Evolutionary conservation across 23 tunicate species (phyloP).

Genomic region (Trididemnum miniatum): DNA sequence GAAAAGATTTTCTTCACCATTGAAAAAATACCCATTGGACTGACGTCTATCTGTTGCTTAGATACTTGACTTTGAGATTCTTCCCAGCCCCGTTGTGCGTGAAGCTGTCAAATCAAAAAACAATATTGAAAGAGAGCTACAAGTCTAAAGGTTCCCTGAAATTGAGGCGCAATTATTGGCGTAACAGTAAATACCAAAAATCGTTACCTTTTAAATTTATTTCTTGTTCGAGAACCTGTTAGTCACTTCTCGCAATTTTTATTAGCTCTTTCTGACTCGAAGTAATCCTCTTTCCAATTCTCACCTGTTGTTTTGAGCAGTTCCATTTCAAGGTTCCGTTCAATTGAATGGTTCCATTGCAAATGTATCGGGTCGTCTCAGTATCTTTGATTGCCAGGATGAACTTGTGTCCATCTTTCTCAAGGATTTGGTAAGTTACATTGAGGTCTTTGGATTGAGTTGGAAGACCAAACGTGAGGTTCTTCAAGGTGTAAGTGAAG

Average conservation of each 20-base stretch:
- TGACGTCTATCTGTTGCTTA: background rate
- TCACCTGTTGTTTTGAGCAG: background rate
- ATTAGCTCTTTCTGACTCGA: too few relatives aligned
- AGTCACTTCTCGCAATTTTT: too few relatives aligned
- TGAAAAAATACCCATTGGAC: background rate
- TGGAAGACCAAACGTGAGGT: constrained; percentile 15
- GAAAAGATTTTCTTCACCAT: background rate
- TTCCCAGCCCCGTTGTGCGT: background rate
- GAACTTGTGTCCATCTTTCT: background rate
- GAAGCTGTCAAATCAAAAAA: too few relatives aligned
- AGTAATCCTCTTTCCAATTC: too few relatives aligned
- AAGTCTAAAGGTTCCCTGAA: too few relatives aligned
- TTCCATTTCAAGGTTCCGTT: background rate
- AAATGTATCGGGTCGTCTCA: background rate
- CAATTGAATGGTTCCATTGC: background rate
- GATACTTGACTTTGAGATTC: background rate
- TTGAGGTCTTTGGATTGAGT: background rate
- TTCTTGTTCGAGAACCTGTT: too few relatives aligned
- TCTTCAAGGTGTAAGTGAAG: background rate
- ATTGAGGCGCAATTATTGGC: too few relatives aligned
- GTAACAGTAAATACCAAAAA: too few relatives aligned
- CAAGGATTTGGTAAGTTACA: background rate
- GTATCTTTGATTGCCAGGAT: background rate
- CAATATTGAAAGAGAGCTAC: too few relatives aligned
- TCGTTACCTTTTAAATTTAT: too few relatives aligned